Percentiles rank a stretch among this genome's conserved stretches.
These are phyloP conservation scores for Microcebus griseorufus DNA, from an alignment of 2,113 vertebrate genomes.

Conservation along the genomic window DNA sequence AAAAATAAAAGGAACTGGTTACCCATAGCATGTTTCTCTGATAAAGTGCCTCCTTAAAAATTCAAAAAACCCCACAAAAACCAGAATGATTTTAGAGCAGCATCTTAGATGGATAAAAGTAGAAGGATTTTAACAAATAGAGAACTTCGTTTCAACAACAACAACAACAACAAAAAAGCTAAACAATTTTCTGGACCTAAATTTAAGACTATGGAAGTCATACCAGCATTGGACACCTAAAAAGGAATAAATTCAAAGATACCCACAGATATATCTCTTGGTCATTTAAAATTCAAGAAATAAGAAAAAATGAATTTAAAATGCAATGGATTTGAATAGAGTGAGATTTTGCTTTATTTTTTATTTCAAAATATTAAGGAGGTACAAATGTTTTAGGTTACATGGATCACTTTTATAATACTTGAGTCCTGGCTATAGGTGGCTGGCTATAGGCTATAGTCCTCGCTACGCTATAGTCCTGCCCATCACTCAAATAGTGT, in stretches of 20 bases:
- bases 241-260: constrained; percentile 16
- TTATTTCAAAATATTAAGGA: too few relatives aligned
- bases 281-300: constrained; percentile 51
- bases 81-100: neutral
- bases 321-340: constrained; percentile 33
- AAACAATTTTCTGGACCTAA: neutral
- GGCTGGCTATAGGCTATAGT: too few relatives aligned
- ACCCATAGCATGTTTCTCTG: neutral
- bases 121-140: neutral
- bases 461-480: too few relatives aligned
- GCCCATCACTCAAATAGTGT: too few relatives aligned
- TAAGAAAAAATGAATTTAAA: constrained; percentile 32
- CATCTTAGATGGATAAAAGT: neutral
- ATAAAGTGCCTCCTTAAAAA: neutral
- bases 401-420: too few relatives aligned
- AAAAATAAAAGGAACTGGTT: neutral
- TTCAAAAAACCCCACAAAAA: neutral
- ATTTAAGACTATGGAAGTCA: neutral
- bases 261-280: neutral
- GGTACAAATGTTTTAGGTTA: too few relatives aligned
- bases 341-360: constrained; percentile 29
- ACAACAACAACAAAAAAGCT: neutral
- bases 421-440: too few relatives aligned
- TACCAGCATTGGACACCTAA: neutral
- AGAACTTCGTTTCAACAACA: neutral